Conservation (phyloP, 2,888 invertebrate genomes). For the Byasa hedistus region DNA sequence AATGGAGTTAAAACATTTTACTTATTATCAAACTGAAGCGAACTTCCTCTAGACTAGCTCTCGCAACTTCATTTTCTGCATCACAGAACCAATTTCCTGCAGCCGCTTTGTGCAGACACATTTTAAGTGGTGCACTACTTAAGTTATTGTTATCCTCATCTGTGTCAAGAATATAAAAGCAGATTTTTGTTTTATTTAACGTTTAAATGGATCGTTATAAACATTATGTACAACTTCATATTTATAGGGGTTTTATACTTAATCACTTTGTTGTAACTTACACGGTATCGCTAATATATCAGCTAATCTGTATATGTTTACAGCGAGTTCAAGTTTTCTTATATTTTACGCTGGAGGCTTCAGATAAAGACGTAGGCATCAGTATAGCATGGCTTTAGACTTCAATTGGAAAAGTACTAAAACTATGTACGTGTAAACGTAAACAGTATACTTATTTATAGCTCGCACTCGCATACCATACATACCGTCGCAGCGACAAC, state of each 20-base stretch:
- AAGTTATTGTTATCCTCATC: not conserved
- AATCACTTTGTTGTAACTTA: too few species aligned
- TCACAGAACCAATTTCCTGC: not conserved
- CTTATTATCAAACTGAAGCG: not conserved
- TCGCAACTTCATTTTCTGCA: not conserved
- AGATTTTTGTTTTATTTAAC: too few species aligned
- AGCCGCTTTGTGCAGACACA: not conserved
- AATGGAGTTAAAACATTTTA: not conserved
- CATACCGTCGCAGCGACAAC: not conserved
- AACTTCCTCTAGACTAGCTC: not conserved
- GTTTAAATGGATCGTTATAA: too few species aligned
- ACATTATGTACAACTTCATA: too few species aligned
- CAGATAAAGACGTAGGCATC: too few species aligned
- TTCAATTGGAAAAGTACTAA: not conserved
- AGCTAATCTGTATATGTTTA: too few species aligned
- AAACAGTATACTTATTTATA: not conserved
- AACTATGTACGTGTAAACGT: not conserved
- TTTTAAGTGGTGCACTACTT: not conserved
- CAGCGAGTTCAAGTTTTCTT: too few species aligned
- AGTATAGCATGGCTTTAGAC: too few species aligned
- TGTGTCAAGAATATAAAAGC: too few species aligned
- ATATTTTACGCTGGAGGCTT: too few species aligned
- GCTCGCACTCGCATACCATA: not conserved
- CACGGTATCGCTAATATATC: too few species aligned
- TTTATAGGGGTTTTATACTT: too few species aligned